phyloP scores from a whole-genome alignment of 2,888 invertebrate genomes.

The Meteorus cinctellus region DNA sequence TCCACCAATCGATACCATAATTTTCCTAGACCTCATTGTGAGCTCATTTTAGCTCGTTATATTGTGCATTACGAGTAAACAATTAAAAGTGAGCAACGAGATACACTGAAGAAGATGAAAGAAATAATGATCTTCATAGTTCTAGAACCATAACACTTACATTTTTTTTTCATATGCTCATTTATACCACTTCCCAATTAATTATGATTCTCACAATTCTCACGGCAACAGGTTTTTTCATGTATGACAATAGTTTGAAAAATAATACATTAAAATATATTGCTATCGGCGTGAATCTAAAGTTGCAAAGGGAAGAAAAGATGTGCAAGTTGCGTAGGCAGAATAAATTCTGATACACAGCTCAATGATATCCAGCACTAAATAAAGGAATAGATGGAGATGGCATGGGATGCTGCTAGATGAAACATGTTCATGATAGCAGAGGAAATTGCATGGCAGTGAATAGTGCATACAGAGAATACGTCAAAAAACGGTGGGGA shows the following conservation, averaged over 20 bases:
- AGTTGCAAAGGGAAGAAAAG: constrained; percentile 1
- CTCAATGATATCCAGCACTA: neutral
- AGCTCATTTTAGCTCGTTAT: too few relatives aligned
- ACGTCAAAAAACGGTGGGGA: constrained; percentile 3
- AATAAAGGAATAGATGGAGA: constrained; percentile 6
- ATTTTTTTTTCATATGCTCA: too few relatives aligned
- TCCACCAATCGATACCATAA: too few relatives aligned
- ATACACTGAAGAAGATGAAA: too few relatives aligned
- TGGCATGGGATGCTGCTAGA: neutral
- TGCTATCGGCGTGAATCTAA: neutral
- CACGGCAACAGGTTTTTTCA: too few relatives aligned
- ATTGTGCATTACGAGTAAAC: too few relatives aligned
- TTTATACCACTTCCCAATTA: too few relatives aligned
- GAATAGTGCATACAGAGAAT: neutral
- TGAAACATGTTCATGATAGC: neutral
- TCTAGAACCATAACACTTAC: too few relatives aligned
- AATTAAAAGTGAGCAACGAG: too few relatives aligned
- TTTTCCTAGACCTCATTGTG: too few relatives aligned
- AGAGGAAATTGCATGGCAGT: neutral
- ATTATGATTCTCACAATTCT: too few relatives aligned
- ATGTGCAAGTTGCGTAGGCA: neutral
- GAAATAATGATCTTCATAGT: too few relatives aligned
- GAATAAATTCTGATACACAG: constrained; percentile 1
- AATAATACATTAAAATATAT: neutral
- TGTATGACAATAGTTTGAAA: neutral